Conservation (phyloP, 2,797 vertebrate species). For the Acrocephalus scirpaceus region DNA sequence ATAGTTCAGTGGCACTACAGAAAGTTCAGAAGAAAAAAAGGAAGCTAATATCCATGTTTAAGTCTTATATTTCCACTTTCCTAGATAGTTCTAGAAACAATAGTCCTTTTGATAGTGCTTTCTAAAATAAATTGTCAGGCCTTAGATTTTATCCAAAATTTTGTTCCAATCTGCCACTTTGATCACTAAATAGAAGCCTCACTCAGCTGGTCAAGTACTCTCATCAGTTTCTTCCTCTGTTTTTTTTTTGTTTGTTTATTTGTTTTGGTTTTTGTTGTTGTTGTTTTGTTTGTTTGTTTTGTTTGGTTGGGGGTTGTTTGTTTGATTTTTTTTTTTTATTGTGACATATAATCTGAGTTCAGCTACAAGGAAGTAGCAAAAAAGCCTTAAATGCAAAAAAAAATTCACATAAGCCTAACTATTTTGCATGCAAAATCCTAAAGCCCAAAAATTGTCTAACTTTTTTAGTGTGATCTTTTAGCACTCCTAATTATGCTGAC, state of each 20-base stretch:
- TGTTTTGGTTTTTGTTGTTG: rapidly evolving
- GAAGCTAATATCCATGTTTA: not conserved
- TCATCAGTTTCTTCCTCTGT: not conserved
- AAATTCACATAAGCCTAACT: not conserved
- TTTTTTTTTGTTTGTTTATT: not conserved
- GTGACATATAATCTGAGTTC: not conserved
- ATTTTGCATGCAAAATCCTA: not conserved
- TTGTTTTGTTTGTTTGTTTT: not conserved
- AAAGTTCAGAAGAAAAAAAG: not conserved
- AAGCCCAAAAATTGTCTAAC: not conserved
- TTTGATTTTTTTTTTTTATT: not conserved
- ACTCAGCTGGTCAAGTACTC: not conserved
- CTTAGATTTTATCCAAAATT: not conserved
- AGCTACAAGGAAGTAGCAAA: not conserved
- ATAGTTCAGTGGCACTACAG: not conserved
- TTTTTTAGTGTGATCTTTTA: not conserved
- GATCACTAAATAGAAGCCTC: not conserved
- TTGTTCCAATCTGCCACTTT: not conserved
- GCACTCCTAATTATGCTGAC: slow-evolving; percentile 9
- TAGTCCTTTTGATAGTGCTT: not conserved
- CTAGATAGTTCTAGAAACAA: not conserved
- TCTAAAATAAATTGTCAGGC: not conserved
- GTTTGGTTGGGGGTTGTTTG: not conserved
- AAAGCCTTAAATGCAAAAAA: not conserved
- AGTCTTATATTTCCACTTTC: not conserved